Evolutionary conservation across 2,888 invertebrate genomes (phyloP).

Genomic region (Drosophila algonquin): DNA sequence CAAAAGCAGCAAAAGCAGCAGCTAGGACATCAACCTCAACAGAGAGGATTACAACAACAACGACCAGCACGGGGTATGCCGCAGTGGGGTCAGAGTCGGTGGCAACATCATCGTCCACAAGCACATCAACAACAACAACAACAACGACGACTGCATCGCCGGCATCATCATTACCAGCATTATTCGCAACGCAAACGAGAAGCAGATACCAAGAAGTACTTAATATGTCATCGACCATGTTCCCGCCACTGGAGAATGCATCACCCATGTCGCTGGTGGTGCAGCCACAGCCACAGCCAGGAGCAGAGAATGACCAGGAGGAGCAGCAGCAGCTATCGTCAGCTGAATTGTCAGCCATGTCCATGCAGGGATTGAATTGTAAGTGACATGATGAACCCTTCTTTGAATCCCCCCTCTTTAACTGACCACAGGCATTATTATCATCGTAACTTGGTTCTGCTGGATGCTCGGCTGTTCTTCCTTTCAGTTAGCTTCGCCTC

Average conservation of each 20-base stretch:
- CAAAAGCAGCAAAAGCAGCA: slow-evolving; percentile 33
- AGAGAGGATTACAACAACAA: slow-evolving; percentile 62
- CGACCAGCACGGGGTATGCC: slow-evolving; percentile 16
- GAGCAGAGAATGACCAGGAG: slow-evolving; percentile 2
- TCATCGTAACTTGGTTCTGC: slow-evolving; percentile 30
- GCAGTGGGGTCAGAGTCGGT: slow-evolving; percentile 19
- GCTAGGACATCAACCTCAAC: slow-evolving; percentile 16
- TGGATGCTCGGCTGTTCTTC: slow-evolving; percentile 51
- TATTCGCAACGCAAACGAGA: slow-evolving; percentile 73
- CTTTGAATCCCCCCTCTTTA: background rate
- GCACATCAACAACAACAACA: slow-evolving; percentile 16
- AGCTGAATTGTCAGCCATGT: slow-evolving; percentile 74
- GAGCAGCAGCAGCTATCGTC: slow-evolving; percentile 44
- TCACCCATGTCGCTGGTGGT: slow-evolving; percentile 59
- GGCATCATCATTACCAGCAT: slow-evolving; percentile 64
- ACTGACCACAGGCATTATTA: slow-evolving; percentile 42
- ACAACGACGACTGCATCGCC: slow-evolving; percentile 68
- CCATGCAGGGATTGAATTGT: slow-evolving; percentile 82
- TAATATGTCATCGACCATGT: slow-evolving; percentile 83
- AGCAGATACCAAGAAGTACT: slow-evolving; percentile 83
- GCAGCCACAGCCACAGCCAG: background rate
- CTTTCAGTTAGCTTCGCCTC: slow-evolving; percentile 48
- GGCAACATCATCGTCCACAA: slow-evolving; percentile 73
- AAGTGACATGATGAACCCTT: slow-evolving; percentile 71
- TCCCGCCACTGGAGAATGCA: slow-evolving; percentile 76